Percentiles rank a stretch among this genome's conserved stretches.
These are phyloP conservation scores for Herpailurus yagouaroundi DNA, from an alignment of 2,113 vertebrate species.

Conservation along the genomic window DNA sequence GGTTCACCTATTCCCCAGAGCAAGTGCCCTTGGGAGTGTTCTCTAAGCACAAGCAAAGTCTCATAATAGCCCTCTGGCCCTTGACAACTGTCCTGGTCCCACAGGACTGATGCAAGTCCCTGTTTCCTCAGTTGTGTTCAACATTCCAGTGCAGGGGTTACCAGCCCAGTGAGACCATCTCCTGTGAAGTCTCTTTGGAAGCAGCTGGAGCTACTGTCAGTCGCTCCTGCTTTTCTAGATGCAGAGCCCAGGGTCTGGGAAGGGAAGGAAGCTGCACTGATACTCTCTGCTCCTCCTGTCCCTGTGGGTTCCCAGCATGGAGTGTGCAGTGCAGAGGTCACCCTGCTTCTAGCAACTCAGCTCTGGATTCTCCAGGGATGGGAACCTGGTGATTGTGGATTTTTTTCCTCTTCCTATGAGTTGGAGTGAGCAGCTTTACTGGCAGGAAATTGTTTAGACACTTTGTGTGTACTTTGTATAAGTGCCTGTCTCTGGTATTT, in stretches of 20 bases:
- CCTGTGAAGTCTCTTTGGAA: neutral
- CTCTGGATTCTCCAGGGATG: neutral
- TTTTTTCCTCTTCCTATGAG: neutral
- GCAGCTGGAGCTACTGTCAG: neutral
- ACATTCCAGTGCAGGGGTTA: neutral
- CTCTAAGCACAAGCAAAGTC: neutral
- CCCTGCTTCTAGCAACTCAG: neutral
- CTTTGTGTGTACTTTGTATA: neutral
- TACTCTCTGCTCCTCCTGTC: neutral
- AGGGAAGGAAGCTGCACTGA: neutral
- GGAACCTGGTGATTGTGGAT: too few relatives aligned
- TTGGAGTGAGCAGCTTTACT: neutral
- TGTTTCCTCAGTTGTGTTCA: neutral
- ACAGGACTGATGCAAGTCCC: neutral
- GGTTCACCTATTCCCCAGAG: neutral
- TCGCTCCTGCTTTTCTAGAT: neutral
- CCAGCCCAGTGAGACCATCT: neutral
- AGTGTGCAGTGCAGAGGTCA: neutral
- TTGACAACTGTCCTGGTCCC: neutral
- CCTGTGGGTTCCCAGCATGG: too few relatives aligned
- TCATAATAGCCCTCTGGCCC: neutral
- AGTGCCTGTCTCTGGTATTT: neutral
- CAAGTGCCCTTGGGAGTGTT: neutral
- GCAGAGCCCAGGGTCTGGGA: neutral
- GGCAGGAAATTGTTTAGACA: neutral